Conservation (phyloP, 2,888 invertebrate genomes). For the Deilephila porcellus region DNA sequence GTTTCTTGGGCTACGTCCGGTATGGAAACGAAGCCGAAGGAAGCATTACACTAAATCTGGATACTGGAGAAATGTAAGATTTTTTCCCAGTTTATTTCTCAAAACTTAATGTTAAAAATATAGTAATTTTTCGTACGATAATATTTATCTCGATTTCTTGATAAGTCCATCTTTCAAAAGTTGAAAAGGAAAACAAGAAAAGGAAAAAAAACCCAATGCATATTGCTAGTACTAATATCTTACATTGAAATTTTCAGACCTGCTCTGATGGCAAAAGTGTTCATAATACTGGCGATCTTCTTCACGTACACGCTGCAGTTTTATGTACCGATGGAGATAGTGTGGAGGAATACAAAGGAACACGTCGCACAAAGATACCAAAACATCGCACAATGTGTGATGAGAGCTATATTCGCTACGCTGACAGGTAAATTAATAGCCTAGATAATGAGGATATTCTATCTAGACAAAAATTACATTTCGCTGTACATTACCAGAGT, state of each 20-base stretch:
- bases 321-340: constrained; percentile 96
- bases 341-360: constrained; percentile 90
- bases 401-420: constrained; percentile 73
- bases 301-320: constrained; percentile 97
- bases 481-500: no score
- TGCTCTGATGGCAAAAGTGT: constrained; percentile 90
- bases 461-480: no score
- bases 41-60: constrained; percentile 94
- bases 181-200: no score
- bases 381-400: constrained; percentile 65
- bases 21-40: constrained; percentile 89
- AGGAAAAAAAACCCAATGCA: no score
- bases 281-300: constrained; percentile 95
- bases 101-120: no score
- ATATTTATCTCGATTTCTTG: background rate
- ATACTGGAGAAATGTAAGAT: constrained; percentile 87
- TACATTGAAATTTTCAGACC: constrained; percentile 75
- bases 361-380: constrained; percentile 66
- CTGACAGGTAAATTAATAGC: constrained; percentile 64
- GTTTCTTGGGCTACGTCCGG: constrained; percentile 94
- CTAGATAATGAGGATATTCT: no score
- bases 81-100: background rate
- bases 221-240: background rate
- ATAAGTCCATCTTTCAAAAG: no score
- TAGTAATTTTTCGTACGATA: background rate